Conservation (phyloP, 2,113 vertebrate species). For the Thalassoma bifasciatum region DNA sequence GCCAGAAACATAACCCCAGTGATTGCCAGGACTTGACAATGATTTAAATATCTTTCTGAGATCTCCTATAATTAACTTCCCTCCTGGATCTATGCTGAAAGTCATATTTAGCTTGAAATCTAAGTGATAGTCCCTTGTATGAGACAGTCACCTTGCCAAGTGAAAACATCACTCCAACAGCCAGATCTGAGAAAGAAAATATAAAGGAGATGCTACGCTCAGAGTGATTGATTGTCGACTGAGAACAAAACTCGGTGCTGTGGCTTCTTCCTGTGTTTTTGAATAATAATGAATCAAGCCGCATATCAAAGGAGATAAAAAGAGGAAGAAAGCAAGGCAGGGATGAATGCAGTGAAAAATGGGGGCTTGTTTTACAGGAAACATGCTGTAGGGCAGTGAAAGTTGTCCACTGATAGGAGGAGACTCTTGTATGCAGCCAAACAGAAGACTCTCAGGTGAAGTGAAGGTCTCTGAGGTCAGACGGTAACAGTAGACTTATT, state of each 20-base stretch:
- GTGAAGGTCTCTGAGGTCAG: constrained; percentile 51
- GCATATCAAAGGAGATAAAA: constrained; percentile 48
- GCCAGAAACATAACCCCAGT: too few relatives aligned
- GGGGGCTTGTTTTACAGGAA: constrained; percentile 25
- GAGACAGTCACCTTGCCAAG: constrained; percentile 43
- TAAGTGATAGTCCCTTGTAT: constrained; percentile 37
- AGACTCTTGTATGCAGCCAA: constrained; percentile 23
- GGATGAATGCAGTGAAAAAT: not conserved
- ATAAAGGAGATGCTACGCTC: constrained; percentile 53
- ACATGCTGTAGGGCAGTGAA: constrained; percentile 39
- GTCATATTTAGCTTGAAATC: constrained; percentile 59
- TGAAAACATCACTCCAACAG: constrained; percentile 54
- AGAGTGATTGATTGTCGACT: constrained; percentile 57
- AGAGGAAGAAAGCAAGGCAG: not conserved
- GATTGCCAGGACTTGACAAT: not conserved
- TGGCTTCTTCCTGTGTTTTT: constrained; percentile 45
- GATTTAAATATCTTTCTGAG: not conserved
- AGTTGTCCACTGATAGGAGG: constrained; percentile 44
- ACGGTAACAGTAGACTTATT: constrained; percentile 47
- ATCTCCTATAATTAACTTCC: not conserved
- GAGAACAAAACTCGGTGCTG: constrained; percentile 34
- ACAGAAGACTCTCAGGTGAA: constrained; percentile 44
- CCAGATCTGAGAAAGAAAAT: constrained; percentile 42
- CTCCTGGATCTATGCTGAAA: constrained; percentile 18
- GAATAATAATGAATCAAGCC: constrained; percentile 60